phyloP scores from a whole-genome alignment of 2,113 vertebrate genomes.

The Coturnix japonica region DNA sequence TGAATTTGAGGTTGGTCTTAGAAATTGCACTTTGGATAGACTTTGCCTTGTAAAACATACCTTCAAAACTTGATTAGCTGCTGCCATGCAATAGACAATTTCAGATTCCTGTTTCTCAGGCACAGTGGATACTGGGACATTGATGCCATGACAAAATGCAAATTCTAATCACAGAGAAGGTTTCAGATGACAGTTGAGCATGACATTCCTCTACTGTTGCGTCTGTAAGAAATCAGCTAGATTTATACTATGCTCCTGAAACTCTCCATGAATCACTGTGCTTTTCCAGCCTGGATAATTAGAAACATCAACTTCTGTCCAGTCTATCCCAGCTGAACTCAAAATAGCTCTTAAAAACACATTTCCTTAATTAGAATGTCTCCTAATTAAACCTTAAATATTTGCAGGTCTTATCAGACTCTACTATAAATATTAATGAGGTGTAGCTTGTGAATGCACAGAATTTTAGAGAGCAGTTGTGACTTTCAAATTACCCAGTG shows the following conservation, averaged over 20 bases:
- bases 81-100: neutral
- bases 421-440: constrained; percentile 45
- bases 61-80: neutral
- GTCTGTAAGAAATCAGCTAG: neutral
- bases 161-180: neutral
- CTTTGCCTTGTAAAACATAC: neutral
- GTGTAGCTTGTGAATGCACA: neutral
- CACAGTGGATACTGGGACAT: neutral
- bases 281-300: constrained; percentile 36
- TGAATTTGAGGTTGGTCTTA: neutral
- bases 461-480: neutral
- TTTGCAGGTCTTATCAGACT: constrained; percentile 31
- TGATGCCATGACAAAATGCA: neutral
- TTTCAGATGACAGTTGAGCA: constrained; percentile 5
- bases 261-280: neutral
- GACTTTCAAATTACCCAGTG: constrained; percentile 30
- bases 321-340: neutral
- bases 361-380: constrained; percentile 51
- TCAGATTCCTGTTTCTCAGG: neutral
- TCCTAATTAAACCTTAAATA: constrained; percentile 51
- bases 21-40: neutral
- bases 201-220: neutral
- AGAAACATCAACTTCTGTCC: constrained; percentile 23
- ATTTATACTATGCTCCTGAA: neutral
- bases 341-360: constrained; percentile 31